These are phyloP conservation scores for Ambastaia sidthimunki DNA, from an alignment of 2,797 vertebrate species.

Conservation along the genomic window DNA sequence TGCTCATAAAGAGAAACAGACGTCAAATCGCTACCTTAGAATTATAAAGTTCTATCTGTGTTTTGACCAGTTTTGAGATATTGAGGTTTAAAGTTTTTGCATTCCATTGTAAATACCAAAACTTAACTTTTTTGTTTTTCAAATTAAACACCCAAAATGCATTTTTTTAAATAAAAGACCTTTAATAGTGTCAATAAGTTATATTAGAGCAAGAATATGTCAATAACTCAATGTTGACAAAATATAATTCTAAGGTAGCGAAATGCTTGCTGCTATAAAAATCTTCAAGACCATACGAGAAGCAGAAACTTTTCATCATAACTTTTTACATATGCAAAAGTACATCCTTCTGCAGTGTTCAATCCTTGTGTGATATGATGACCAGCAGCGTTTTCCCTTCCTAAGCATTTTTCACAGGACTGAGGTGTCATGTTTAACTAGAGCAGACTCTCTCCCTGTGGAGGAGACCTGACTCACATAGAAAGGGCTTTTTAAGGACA, in stretches of 20 bases:
- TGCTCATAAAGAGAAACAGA: background rate
- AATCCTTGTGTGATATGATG: slow-evolving; percentile 20
- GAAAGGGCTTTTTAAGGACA: slow-evolving; percentile 37
- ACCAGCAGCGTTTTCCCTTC: slow-evolving; percentile 31
- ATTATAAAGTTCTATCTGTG: too few relatives aligned
- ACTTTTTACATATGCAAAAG: slow-evolving; percentile 1
- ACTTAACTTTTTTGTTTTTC: too few relatives aligned
- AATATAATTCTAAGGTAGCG: too few relatives aligned
- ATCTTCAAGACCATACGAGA: background rate
- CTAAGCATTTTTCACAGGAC: slow-evolving; percentile 42
- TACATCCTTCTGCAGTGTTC: slow-evolving; percentile 14
- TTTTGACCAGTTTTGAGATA: too few relatives aligned
- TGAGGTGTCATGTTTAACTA: slow-evolving; percentile 47
- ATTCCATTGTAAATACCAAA: too few relatives aligned
- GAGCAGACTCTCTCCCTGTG: slow-evolving; percentile 33
- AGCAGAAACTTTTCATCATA: background rate
- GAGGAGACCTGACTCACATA: slow-evolving; percentile 41
- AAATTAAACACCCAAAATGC: too few relatives aligned
- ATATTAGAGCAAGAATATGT: too few relatives aligned
- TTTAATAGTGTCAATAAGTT: too few relatives aligned
- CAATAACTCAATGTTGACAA: too few relatives aligned
- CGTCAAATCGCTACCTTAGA: too few relatives aligned
- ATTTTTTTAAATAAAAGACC: too few relatives aligned
- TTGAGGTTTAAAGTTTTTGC: too few relatives aligned
- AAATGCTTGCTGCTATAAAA: background rate